A percentile compares a stretch with the other conserved stretches of the same genome.
These are phyloP conservation scores for Synanthedon tipuliformis DNA, from an alignment of 2,888 invertebrate genomes.

Conservation along the genomic window DNA sequence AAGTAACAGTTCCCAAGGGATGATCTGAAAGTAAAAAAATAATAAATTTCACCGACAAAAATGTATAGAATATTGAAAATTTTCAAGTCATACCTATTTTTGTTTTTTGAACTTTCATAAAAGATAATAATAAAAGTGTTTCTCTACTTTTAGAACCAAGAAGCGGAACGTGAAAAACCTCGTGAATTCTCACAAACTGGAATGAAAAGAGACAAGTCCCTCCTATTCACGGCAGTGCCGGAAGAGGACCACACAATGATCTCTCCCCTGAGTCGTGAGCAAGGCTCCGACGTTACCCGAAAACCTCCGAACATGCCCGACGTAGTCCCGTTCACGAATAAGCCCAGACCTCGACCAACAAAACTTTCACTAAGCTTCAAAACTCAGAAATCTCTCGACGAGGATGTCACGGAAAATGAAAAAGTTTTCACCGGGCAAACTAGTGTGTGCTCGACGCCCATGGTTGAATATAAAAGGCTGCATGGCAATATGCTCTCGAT, in stretches of 20 bases:
- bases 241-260: constrained; percentile 76
- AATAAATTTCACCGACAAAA: no score
- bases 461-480: constrained; percentile 80
- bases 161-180: constrained; percentile 57
- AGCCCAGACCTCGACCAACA: constrained; percentile 63
- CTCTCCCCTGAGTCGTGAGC: constrained; percentile 50
- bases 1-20: no score
- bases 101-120: not conserved
- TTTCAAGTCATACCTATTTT: not conserved
- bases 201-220: constrained; percentile 83
- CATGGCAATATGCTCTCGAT: constrained; percentile 81
- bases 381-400: constrained; percentile 67
- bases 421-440: constrained; percentile 76
- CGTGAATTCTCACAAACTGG: constrained; percentile 60
- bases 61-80: not conserved
- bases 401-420: constrained; percentile 64
- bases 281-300: constrained; percentile 22
- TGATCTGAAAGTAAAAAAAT: no score
- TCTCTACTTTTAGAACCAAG: constrained; percentile 41
- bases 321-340: constrained; percentile 63
- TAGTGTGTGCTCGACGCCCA: constrained; percentile 82
- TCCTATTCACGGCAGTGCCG: constrained; percentile 85
- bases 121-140: not conserved
- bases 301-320: constrained; percentile 54
- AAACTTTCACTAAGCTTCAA: constrained; percentile 72